Evolutionary conservation across 2,113 vertebrate genomes (phyloP), one percentile per base, ranked within the genome.

Genomic region (Proterorhinus semilunaris): DNA sequence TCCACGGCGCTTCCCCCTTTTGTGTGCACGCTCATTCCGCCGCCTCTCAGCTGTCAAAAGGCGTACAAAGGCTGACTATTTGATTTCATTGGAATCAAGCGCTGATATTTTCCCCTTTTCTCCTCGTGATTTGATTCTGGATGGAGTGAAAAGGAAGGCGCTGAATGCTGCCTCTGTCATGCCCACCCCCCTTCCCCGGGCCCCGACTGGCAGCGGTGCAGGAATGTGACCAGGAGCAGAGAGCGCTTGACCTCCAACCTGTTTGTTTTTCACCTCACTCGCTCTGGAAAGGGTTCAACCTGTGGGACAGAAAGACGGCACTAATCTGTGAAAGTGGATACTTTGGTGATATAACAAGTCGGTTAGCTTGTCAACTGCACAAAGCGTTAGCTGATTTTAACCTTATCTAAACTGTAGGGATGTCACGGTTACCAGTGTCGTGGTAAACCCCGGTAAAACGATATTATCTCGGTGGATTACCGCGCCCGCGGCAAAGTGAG

Each of bases 221-320:
- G 87, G 84, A 91, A 87, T 89, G 86, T 87, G 63, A 85, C 87
- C 68, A 53, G 79, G 81, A 85, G 86, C 80, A 71, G 27, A 36
- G 75, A 85, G 66, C 85, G 83, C 82, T 88, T 90, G 85, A 88
- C 87, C 86, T 86, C 82, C 76, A 86, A 65, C 72, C 64, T 83
- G 83, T 88, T 85, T 84, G 79, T 90, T 88, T 88, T 87, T 83
- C 79, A 72, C 46, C 75, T 64, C 74, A 74, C 76, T 69, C 62
- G 53, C 81, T 55, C 58, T 66, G 52, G 54, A 49, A 36, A 66
- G 68, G 68, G 59, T 80, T 84, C 82, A 62, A 79, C 75, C 77
- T 74, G 66, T 57, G 62, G 17, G 27, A 36, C 27, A 36, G 27
- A 57, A 72, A 69, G 36, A 42, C 69, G 61, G 17, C 73, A 13